Percentiles rank a stretch among this genome's conserved stretches.
These are phyloP conservation scores for Champsocephalus gunnari DNA, from an alignment of 2,797 vertebrate species.

Conservation along the genomic window DNA sequence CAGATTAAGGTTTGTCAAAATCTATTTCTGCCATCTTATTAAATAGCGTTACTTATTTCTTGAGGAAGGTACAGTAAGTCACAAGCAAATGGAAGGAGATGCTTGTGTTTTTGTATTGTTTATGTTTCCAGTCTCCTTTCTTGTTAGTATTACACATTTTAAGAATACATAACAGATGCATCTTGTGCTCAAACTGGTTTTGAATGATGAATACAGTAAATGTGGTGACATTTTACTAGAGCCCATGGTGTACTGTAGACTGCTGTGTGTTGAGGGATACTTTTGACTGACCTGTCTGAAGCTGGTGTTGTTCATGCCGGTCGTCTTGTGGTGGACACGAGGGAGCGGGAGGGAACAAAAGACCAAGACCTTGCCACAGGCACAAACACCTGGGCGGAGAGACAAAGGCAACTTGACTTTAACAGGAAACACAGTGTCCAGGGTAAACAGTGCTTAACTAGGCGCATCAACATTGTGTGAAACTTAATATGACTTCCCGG, in stretches of 20 bases:
- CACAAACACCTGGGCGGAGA: conserved; percentile 68
- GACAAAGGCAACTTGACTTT: conserved; percentile 64
- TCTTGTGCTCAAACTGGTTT: neutral
- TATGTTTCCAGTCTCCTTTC: neutral
- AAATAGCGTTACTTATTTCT: neutral
- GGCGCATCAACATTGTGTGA: conserved; percentile 52
- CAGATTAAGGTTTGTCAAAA: neutral
- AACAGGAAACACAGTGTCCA: conserved; percentile 68
- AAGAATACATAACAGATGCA: neutral
- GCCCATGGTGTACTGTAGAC: conserved; percentile 26
- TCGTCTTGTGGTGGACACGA: conserved; percentile 42
- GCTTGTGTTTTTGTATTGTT: neutral
- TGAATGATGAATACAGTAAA: neutral
- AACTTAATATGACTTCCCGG: conserved; percentile 54
- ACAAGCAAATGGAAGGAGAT: neutral
- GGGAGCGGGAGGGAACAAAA: conserved; percentile 61
- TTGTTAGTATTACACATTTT: too few relatives aligned
- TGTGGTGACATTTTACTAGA: conserved; percentile 16
- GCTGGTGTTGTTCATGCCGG: conserved; percentile 43
- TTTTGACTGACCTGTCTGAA: conserved; percentile 63
- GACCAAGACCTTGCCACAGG: conserved; percentile 66
- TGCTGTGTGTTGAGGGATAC: conserved; percentile 33
- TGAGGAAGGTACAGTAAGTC: neutral
- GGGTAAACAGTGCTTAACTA: conserved; percentile 65
- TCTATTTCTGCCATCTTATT: conserved; percentile 3